Conservation (phyloP, 2,113 vertebrate genomes). For the Dicerorhinus sumatrensis region DNA sequence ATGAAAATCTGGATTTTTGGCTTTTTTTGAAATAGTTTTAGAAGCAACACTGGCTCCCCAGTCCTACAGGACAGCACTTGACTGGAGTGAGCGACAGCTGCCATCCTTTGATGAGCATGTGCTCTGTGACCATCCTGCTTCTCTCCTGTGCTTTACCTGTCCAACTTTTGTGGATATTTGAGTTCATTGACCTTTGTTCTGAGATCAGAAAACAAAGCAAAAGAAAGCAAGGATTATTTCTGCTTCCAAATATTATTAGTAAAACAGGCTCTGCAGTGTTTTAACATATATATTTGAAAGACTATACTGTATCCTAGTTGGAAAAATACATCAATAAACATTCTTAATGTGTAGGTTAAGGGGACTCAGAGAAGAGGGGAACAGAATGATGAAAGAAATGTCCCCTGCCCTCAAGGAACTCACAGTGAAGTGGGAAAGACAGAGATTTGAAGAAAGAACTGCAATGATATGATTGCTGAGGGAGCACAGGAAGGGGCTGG, state of each 20-base stretch:
- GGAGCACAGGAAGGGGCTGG: neutral
- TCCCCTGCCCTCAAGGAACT: neutral
- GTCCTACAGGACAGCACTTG: neutral
- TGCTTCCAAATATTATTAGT: neutral
- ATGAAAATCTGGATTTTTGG: neutral
- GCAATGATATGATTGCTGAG: neutral
- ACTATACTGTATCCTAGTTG: neutral
- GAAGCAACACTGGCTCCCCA: neutral
- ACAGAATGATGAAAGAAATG: neutral
- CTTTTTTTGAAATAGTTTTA: neutral
- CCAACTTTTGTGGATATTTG: neutral
- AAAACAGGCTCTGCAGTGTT: neutral
- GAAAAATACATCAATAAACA: neutral
- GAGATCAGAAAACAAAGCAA: neutral
- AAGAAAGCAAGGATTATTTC: neutral
- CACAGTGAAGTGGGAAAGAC: neutral
- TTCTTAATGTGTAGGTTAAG: neutral
- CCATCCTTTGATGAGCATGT: neutral
- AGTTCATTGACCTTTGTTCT: neutral
- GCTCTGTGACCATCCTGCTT: neutral
- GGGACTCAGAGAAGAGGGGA: neutral
- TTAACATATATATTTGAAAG: neutral
- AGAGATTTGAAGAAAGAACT: neutral
- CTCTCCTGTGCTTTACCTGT: neutral
- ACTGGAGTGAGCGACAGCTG: neutral